A percentile compares a stretch with the other conserved stretches of the same genome.
These are phyloP conservation scores for Pyrrhosoma nymphula DNA, from an alignment of 2,888 invertebrate species.

Conservation along the genomic window DNA sequence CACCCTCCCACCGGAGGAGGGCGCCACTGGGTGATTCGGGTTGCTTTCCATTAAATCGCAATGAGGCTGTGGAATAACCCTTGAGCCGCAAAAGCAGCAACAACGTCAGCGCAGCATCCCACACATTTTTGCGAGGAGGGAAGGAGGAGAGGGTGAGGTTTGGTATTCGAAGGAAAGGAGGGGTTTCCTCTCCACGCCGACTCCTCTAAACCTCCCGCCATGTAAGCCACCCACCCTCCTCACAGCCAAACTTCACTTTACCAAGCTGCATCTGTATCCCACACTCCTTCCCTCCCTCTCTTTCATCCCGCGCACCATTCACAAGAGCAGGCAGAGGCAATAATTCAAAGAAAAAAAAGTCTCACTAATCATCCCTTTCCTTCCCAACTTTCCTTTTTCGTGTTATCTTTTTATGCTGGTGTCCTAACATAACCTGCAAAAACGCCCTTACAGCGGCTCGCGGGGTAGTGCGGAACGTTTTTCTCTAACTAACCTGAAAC, in stretches of 20 bases:
- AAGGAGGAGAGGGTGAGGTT: neutral
- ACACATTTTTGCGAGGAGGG: constrained; percentile 34
- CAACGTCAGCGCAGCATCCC: constrained; percentile 38
- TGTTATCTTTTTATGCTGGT: no score
- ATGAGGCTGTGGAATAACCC: constrained; percentile 64
- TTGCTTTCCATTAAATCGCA: constrained; percentile 67
- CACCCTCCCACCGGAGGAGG: constrained; percentile 12
- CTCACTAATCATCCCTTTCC: no score
- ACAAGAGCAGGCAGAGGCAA: neutral
- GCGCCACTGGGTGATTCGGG: constrained; percentile 56
- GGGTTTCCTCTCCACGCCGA: neutral
- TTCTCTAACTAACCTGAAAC: no score
- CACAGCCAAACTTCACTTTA: neutral
- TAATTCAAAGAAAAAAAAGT: no score
- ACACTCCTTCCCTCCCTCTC: neutral
- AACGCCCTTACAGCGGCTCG: no score
- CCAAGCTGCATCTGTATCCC: neutral
- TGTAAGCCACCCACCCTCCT: neutral
- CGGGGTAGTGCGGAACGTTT: no score
- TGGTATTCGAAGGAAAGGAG: neutral
- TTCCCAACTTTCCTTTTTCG: no score
- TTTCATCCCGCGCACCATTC: neutral
- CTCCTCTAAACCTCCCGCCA: neutral
- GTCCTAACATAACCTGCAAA: no score
- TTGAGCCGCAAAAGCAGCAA: constrained; percentile 53